Conservation (phyloP, 2,888 invertebrate species). For the Oscheius onirici region DNA sequence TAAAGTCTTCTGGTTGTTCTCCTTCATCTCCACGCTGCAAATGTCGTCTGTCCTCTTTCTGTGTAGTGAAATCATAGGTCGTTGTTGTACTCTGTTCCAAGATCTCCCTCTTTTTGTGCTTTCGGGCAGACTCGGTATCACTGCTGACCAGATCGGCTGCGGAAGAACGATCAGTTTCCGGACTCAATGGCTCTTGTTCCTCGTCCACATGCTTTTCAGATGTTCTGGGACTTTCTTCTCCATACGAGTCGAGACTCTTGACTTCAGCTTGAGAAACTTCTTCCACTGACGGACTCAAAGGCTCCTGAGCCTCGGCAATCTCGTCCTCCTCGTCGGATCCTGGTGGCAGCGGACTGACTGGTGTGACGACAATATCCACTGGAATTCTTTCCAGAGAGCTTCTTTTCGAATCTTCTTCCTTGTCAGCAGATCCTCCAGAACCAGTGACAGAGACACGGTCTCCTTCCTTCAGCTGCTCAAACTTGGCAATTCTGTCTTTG, state of each 20-base stretch:
- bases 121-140: background rate
- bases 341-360: constrained; percentile 44
- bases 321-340: constrained; percentile 41
- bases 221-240: constrained; percentile 6
- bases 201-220: background rate
- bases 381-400: constrained; percentile 22
- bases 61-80: constrained; percentile 9
- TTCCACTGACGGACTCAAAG: constrained; percentile 43
- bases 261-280: constrained; percentile 43
- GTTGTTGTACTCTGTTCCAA: constrained; percentile 10
- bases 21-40: constrained; percentile 85
- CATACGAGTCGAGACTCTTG: constrained; percentile 32
- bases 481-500: constrained; percentile 55
- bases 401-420: background rate
- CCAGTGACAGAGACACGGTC: background rate
- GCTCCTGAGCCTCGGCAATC: constrained; percentile 41
- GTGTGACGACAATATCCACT: constrained; percentile 45
- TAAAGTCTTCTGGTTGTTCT: constrained; percentile 89
- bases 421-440: background rate
- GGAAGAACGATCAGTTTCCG: constrained; percentile 5
- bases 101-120: constrained; percentile 11
- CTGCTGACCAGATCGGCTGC: background rate
- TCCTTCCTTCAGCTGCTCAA: constrained; percentile 46
- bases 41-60: constrained; percentile 7
- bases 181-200: constrained; percentile 13